Conservation (phyloP, 2,797 vertebrate species). For the Dermochelys coriacea region DNA sequence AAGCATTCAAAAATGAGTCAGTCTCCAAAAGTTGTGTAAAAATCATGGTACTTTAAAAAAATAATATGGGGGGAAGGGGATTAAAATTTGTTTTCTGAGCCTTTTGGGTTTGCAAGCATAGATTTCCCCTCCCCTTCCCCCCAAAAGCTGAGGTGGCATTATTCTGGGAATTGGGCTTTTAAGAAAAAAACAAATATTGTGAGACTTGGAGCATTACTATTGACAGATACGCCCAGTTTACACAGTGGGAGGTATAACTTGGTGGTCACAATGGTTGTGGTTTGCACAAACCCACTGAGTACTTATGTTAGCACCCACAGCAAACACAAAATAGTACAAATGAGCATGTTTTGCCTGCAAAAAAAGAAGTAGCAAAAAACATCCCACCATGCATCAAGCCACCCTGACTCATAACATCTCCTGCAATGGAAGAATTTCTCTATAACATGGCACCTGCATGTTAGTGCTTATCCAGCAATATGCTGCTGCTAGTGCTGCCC, state of each 20-base stretch:
- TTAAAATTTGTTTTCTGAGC: slow-evolving; percentile 68
- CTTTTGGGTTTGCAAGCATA: slow-evolving; percentile 37
- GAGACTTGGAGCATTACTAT: slow-evolving; percentile 53
- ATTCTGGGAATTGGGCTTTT: background rate
- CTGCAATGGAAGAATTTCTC: background rate
- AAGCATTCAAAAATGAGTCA: background rate
- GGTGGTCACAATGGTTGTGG: slow-evolving; percentile 40
- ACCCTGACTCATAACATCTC: background rate
- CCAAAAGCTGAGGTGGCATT: slow-evolving; percentile 1
- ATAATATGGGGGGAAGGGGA: slow-evolving; percentile 44
- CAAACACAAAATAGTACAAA: background rate
- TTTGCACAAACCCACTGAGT: slow-evolving; percentile 21
- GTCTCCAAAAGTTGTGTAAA: slow-evolving; percentile 55
- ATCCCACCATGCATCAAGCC: background rate
- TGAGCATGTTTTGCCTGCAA: background rate
- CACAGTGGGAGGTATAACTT: slow-evolving; percentile 30
- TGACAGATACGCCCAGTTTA: slow-evolving; percentile 43
- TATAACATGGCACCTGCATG: background rate
- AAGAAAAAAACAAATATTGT: slow-evolving; percentile 29
- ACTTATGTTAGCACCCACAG: background rate
- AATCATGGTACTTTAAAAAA: slow-evolving; percentile 61
- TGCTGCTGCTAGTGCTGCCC: background rate
- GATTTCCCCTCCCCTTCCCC: background rate
- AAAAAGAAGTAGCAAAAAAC: background rate
- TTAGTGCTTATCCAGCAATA: background rate